phyloP scores from a whole-genome alignment of 2,888 invertebrate genomes.

The Dynastes maya region DNA sequence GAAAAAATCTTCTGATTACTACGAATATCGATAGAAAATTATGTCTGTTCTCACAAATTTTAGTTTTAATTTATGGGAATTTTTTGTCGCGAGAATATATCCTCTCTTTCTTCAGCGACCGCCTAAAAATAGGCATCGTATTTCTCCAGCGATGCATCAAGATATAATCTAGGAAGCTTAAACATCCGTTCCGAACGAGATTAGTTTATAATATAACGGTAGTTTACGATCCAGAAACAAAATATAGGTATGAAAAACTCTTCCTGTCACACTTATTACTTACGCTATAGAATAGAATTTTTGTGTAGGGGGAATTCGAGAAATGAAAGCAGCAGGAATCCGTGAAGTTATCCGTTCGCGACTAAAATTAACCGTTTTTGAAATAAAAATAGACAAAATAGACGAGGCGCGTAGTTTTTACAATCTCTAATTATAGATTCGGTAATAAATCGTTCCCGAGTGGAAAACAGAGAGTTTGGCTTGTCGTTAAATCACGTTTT shows the following conservation, averaged over 20 bases:
- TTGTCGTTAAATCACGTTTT: conserved; percentile 10
- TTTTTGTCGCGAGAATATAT: too few relatives aligned
- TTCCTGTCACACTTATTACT: conserved; percentile 30
- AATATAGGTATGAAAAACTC: conserved; percentile 13
- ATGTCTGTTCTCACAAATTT: too few relatives aligned
- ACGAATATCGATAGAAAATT: too few relatives aligned
- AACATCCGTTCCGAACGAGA: conserved; percentile 39
- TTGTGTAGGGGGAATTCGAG: neutral
- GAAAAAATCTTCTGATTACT: too few relatives aligned
- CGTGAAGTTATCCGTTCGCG: neutral
- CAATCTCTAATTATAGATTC: conserved; percentile 19
- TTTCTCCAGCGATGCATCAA: conserved; percentile 32
- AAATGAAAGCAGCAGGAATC: neutral
- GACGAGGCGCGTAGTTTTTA: neutral
- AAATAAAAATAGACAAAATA: neutral
- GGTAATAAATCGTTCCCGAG: conserved; percentile 5
- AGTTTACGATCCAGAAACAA: conserved; percentile 40
- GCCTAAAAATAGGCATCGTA: conserved; percentile 28
- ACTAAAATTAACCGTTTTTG: conserved; percentile 17
- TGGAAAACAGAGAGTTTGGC: neutral
- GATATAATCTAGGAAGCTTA: conserved; percentile 39
- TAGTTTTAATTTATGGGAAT: too few relatives aligned
- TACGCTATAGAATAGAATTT: neutral
- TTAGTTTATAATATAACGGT: conserved; percentile 45
- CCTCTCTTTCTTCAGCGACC: too few relatives aligned